phyloP scores from a whole-genome alignment of 2,888 invertebrate genomes.

The Scotopteryx bipunctaria region DNA sequence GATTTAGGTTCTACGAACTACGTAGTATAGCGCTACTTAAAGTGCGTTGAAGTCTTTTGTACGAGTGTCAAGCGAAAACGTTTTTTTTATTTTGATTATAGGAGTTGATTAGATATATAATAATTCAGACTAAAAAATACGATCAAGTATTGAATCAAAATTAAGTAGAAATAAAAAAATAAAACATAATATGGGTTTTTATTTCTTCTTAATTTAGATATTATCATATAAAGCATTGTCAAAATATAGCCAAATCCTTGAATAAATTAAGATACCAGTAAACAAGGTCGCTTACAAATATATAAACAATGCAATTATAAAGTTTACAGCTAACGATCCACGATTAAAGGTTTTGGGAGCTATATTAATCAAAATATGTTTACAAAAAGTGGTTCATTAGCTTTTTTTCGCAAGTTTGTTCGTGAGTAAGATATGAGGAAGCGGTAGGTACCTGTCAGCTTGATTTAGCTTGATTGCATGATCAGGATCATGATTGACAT shows the following conservation, averaged over 20 bases:
- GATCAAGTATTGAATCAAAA: no score
- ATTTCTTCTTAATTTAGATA: no score
- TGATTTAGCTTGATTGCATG: slow-evolving; percentile 8
- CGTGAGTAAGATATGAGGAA: slow-evolving; percentile 24
- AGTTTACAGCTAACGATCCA: slow-evolving; percentile 3
- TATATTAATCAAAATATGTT: not conserved
- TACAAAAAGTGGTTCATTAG: slow-evolving; percentile 13
- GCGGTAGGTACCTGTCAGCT: slow-evolving; percentile 11
- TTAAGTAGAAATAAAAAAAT: no score
- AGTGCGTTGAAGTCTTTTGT: not conserved
- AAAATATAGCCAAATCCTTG: not conserved
- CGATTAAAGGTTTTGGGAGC: slow-evolving; percentile 2
- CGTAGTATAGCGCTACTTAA: not conserved
- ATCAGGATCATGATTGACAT: slow-evolving; percentile 20
- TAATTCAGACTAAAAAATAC: no score
- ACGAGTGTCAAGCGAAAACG: not conserved
- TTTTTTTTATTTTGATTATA: no score
- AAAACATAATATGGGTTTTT: no score
- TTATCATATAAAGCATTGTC: no score
- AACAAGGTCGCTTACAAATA: slow-evolving; percentile 11
- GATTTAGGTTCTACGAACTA: no score
- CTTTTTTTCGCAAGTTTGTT: slow-evolving; percentile 16
- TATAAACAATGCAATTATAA: slow-evolving; percentile 15
- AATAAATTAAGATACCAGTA: slow-evolving; percentile 1
- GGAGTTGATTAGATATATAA: no score